These are phyloP conservation scores for Gavialis gangeticus DNA, from an alignment of 2,113 vertebrate genomes.

Conservation along the genomic window DNA sequence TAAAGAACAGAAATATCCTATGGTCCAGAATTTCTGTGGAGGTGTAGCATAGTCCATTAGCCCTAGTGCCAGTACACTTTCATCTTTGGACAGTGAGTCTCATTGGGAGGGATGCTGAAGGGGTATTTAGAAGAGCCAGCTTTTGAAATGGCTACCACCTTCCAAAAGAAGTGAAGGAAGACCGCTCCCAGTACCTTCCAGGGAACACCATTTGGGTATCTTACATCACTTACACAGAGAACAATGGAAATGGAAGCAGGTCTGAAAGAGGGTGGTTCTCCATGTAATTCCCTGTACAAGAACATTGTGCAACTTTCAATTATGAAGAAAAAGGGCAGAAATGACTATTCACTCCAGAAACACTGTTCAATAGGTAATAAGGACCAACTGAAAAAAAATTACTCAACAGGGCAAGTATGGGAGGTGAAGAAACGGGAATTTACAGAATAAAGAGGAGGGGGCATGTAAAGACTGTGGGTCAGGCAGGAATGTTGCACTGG, in stretches of 20 bases:
- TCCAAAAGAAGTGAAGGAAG: neutral
- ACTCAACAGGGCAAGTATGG: neutral
- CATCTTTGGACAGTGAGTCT: neutral
- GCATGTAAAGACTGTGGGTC: neutral
- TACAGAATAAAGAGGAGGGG: neutral
- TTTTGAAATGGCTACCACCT: neutral
- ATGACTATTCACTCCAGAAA: neutral
- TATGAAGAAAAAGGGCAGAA: neutral
- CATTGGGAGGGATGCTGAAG: neutral
- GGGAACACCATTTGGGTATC: neutral
- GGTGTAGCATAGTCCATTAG: neutral
- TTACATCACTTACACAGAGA: neutral
- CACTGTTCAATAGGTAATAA: neutral
- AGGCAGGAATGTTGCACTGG: too few species aligned
- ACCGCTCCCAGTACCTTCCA: neutral
- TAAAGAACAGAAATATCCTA: neutral
- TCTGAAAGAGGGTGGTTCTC: neutral
- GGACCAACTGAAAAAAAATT: neutral
- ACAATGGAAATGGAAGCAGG: neutral
- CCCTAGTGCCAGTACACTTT: neutral
- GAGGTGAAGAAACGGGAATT: neutral
- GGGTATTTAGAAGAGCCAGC: neutral
- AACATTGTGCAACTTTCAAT: neutral
- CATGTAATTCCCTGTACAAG: neutral
- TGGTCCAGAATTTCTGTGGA: accelerated